Percentiles rank a stretch among this genome's conserved stretches.
Evolutionary conservation across 2,797 vertebrate genomes (phyloP).

Genomic region (Tapera naevia): DNA sequence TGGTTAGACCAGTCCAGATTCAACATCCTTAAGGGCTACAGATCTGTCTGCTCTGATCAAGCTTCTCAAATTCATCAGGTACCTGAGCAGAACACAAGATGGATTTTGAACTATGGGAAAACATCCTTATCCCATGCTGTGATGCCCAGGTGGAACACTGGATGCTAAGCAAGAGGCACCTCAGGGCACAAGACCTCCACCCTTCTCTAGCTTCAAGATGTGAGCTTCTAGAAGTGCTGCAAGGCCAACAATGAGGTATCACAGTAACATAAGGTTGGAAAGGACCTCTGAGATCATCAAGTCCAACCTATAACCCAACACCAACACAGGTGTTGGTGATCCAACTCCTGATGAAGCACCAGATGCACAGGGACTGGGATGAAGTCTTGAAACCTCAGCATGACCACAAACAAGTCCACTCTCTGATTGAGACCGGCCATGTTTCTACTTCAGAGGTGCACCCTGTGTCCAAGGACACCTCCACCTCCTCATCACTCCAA

Average conservation of each 20-base stretch:
- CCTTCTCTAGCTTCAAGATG: background rate
- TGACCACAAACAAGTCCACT: background rate
- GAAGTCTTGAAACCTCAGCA: fast-evolving
- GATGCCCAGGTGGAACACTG: background rate
- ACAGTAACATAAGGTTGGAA: too few species aligned
- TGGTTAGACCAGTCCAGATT: background rate
- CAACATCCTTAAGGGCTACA: too few species aligned
- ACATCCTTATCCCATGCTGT: fast-evolving
- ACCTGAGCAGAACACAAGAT: background rate
- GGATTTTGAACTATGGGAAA: background rate
- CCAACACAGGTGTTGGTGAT: too few species aligned
- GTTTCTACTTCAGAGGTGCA: background rate
- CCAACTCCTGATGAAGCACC: background rate
- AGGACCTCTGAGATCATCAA: too few species aligned
- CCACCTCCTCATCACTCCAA: background rate
- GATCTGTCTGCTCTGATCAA: background rate
- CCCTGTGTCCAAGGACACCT: background rate
- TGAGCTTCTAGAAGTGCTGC: background rate
- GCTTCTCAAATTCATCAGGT: background rate
- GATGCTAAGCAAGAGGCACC: background rate
- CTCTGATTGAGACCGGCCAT: fast-evolving
- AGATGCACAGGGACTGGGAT: fast-evolving
- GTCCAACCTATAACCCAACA: too few species aligned
- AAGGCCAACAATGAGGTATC: background rate
- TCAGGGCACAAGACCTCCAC: background rate